Conservation (phyloP, 2,797 vertebrate genomes). For the Amniataba percoides region DNA sequence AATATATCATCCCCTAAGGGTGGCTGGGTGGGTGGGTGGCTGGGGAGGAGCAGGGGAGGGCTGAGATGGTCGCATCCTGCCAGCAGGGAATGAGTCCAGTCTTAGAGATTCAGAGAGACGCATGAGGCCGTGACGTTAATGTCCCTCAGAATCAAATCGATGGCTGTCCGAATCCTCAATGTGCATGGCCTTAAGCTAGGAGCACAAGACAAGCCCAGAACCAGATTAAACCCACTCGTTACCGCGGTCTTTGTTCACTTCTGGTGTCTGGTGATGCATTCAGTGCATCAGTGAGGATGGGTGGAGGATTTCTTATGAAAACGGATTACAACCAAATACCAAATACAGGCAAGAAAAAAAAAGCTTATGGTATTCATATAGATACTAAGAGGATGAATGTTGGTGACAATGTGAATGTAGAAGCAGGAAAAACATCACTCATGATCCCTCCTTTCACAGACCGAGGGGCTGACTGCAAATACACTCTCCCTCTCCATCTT, state of each 20-base stretch:
- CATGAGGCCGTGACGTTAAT: slow-evolving; percentile 86
- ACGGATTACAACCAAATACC: slow-evolving; percentile 81
- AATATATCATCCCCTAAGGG: slow-evolving; percentile 89
- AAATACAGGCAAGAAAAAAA: slow-evolving; percentile 59
- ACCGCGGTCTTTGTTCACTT: slow-evolving; percentile 85
- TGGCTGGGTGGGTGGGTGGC: slow-evolving; percentile 63
- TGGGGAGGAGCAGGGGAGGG: slow-evolving; percentile 57
- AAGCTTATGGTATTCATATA: slow-evolving; percentile 76
- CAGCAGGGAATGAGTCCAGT: slow-evolving; percentile 80
- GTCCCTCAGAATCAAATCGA: slow-evolving; percentile 87
- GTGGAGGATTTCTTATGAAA: slow-evolving; percentile 80
- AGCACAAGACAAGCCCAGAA: slow-evolving; percentile 81
- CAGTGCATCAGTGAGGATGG: slow-evolving; percentile 74
- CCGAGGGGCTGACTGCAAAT: slow-evolving; percentile 78
- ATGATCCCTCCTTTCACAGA: slow-evolving; percentile 77
- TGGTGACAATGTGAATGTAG: slow-evolving; percentile 82
- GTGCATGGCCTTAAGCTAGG: slow-evolving; percentile 83
- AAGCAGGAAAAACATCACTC: slow-evolving; percentile 78
- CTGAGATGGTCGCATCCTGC: slow-evolving; percentile 83
- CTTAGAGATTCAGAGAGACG: slow-evolving; percentile 79
- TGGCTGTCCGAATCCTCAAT: slow-evolving; percentile 83
- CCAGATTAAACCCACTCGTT: slow-evolving; percentile 86
- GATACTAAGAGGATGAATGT: slow-evolving; percentile 83
- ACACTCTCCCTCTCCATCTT: slow-evolving; percentile 73
- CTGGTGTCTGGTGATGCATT: slow-evolving; percentile 81